Percentiles rank a stretch among this genome's conserved stretches.
Evolutionary conservation across 2,797 vertebrate genomes (phyloP).

Genomic region (Uromys caudimaculatus): DNA sequence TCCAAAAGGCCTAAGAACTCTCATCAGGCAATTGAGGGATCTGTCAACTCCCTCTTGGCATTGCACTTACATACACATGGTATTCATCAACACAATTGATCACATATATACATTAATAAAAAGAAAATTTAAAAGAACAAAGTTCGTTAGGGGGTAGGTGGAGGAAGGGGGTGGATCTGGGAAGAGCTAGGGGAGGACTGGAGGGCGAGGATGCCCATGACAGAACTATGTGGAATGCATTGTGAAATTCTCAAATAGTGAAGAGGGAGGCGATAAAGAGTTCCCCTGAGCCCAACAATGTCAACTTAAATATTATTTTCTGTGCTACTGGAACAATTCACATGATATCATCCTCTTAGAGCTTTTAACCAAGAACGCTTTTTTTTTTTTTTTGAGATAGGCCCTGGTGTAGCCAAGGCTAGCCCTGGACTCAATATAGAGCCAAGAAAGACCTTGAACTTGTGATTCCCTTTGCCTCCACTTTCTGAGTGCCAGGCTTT

Average conservation of each 20-base stretch:
- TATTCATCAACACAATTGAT: background rate
- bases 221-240: background rate
- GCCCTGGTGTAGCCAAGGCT: background rate
- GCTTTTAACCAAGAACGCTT: background rate
- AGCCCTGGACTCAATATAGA: background rate
- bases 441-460: background rate
- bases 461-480: background rate
- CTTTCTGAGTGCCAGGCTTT: background rate
- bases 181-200: background rate
- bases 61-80: background rate
- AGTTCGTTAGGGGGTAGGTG: background rate
- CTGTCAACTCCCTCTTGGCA: background rate
- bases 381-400: background rate
- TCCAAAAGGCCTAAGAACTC: background rate
- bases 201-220: background rate
- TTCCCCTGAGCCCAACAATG: background rate
- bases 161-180: background rate
- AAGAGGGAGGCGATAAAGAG: background rate
- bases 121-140: background rate
- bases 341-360: background rate
- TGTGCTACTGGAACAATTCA: background rate
- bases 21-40: background rate
- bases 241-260: background rate
- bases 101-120: background rate
- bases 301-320: background rate